Evolutionary conservation across 2,113 vertebrate species (phyloP).

Genomic region (Proteles cristata): DNA sequence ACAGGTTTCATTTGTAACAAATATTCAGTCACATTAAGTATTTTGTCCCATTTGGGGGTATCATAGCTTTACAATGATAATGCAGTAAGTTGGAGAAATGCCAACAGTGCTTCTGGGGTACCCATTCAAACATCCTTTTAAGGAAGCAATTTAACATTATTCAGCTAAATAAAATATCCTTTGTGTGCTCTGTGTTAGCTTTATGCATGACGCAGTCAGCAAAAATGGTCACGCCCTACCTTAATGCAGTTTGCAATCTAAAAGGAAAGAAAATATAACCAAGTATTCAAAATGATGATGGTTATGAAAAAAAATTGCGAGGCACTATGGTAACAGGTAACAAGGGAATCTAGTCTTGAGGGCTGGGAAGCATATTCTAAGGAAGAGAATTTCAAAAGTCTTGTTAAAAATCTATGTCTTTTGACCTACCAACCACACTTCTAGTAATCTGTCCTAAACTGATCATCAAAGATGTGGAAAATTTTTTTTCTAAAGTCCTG

Average conservation of each 20-base stretch:
- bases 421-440: neutral
- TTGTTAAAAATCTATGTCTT: conserved; percentile 16
- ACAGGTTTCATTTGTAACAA: neutral
- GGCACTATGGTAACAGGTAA: neutral
- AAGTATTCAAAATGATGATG: neutral
- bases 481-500: neutral
- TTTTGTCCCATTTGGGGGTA: neutral
- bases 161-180: neutral
- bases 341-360: neutral
- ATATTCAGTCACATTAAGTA: neutral
- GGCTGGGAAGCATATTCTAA: neutral
- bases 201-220: neutral
- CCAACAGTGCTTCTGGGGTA: neutral
- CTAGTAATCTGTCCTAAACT: conserved; percentile 17
- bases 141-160: conserved; percentile 16
- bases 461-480: conserved; percentile 31
- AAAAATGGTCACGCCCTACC: neutral
- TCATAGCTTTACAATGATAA: neutral
- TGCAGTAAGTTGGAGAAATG: neutral
- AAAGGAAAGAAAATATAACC: neutral
- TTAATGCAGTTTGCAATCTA: neutral
- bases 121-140: neutral
- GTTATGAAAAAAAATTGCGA: neutral
- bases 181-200: neutral
- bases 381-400: neutral